Percentiles rank a stretch among this genome's conserved stretches.
phyloP scores from a whole-genome alignment of 2,113 vertebrate species.

The Epinephelus fuscoguttatus region DNA sequence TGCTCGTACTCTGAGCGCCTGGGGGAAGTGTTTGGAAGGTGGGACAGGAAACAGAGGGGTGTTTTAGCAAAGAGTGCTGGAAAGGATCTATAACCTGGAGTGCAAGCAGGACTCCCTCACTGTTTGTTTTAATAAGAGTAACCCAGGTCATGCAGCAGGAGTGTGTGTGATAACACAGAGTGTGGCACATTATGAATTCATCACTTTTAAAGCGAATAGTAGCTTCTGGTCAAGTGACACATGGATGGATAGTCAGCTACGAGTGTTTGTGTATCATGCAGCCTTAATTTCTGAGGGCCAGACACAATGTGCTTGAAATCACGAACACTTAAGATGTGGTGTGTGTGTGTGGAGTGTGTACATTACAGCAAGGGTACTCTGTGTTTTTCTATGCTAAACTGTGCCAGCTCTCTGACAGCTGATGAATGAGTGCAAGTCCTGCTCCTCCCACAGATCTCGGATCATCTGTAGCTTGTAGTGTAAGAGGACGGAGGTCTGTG shows the following conservation, averaged over 20 bases:
- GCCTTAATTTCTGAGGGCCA: slow-evolving; percentile 3
- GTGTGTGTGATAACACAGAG: slow-evolving; percentile 4
- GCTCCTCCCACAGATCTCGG: slow-evolving; percentile 45
- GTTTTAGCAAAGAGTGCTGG: slow-evolving; percentile 30
- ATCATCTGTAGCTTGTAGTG: slow-evolving; percentile 25
- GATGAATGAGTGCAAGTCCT: slow-evolving; percentile 52
- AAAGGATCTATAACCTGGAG: slow-evolving; percentile 49
- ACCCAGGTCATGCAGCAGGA: slow-evolving; percentile 10
- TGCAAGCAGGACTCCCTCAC: slow-evolving; percentile 9
- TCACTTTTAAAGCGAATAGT: background rate
- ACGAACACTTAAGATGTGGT: slow-evolving; percentile 35
- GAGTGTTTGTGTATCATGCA: slow-evolving; percentile 32
- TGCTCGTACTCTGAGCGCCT: slow-evolving; percentile 21
- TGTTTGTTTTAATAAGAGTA: slow-evolving; percentile 53
- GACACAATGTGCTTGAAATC: background rate
- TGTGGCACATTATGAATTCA: slow-evolving; percentile 11
- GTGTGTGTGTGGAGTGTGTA: slow-evolving; percentile 5
- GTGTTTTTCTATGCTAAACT: slow-evolving; percentile 52
- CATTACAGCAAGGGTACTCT: slow-evolving; percentile 18
- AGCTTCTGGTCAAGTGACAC: slow-evolving; percentile 2
- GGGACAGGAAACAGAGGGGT: slow-evolving; percentile 50
- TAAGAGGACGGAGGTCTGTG: background rate
- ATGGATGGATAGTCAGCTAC: slow-evolving; percentile 1
- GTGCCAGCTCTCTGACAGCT: slow-evolving; percentile 64
- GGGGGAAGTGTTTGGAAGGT: slow-evolving; percentile 33